These are phyloP conservation scores for Egretta garzetta DNA, from an alignment of 2,113 vertebrate species.

Conservation along the genomic window DNA sequence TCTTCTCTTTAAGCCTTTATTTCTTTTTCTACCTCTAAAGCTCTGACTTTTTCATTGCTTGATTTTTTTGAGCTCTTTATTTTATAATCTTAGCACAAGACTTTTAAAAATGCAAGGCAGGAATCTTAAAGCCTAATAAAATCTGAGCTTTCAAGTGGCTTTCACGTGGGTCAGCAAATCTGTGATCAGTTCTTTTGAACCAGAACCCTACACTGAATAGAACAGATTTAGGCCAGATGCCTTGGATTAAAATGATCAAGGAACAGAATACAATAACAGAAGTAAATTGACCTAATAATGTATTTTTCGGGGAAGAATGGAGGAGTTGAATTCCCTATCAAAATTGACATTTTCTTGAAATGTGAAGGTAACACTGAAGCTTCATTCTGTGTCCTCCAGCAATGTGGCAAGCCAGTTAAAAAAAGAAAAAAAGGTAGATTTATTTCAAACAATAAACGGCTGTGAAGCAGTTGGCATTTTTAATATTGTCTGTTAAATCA, in stretches of 20 bases:
- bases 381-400: neutral
- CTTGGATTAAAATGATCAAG: constrained; percentile 12
- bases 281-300: neutral
- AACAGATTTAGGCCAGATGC: neutral
- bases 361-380: neutral
- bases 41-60: neutral
- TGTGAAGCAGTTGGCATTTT: neutral
- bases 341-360: neutral
- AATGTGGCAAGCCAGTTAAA: neutral
- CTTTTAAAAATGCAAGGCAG: neutral
- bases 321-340: neutral
- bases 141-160: neutral
- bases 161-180: neutral
- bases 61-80: neutral
- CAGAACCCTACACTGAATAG: neutral
- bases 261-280: neutral
- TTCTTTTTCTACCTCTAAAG: neutral
- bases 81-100: neutral
- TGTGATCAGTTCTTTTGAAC: neutral
- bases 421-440: neutral
- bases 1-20: neutral
- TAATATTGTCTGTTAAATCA: neutral
- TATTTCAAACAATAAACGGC: constrained; percentile 5
- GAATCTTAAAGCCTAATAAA: neutral
- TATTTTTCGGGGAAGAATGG: neutral